Percentiles rank a stretch among this genome's conserved stretches.
phyloP scores from a whole-genome alignment of 2,888 invertebrate genomes.

The Masnerella sp. region DNA sequence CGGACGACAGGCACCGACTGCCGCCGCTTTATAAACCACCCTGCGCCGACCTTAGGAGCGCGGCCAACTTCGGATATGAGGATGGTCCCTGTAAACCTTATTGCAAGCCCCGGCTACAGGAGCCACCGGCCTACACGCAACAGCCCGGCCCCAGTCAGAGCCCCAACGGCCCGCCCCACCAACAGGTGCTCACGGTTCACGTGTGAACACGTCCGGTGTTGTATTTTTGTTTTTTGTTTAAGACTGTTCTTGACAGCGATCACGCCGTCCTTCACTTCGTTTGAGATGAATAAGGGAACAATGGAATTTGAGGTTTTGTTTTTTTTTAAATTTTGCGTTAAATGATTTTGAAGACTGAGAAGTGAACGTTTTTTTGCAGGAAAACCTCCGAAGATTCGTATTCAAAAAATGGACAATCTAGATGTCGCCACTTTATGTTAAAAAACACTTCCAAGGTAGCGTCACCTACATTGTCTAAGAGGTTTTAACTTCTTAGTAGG shows the following conservation, averaged over 20 bases:
- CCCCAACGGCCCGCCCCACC: constrained; percentile 65
- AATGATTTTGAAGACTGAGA: too few species aligned
- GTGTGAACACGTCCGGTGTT: constrained; percentile 66
- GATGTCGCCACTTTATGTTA: too few species aligned
- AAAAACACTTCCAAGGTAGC: too few species aligned
- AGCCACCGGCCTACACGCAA: constrained; percentile 69
- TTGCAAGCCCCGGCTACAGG: constrained; percentile 75
- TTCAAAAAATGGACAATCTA: too few species aligned
- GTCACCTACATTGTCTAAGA: too few species aligned
- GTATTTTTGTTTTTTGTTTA: constrained; percentile 36
- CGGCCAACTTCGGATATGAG: constrained; percentile 80
- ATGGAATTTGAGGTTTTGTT: too few species aligned
- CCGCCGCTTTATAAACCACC: constrained; percentile 88
- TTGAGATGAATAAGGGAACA: too few species aligned
- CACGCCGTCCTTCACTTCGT: too few species aligned
- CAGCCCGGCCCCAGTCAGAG: constrained; percentile 74
- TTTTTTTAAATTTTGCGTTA: too few species aligned
- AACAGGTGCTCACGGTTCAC: constrained; percentile 76
- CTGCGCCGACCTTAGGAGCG: constrained; percentile 90
- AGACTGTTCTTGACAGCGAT: constrained; percentile 27
- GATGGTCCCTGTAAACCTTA: constrained; percentile 75
- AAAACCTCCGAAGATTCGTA: too few species aligned
- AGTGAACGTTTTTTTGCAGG: too few species aligned
- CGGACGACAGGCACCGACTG: constrained; percentile 79
- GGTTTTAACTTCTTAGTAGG: too few species aligned